Percentiles rank a stretch among this genome's conserved stretches.
Conservation (phyloP, 2,113 vertebrate genomes). For the Chrysochloris asiatica region DNA sequence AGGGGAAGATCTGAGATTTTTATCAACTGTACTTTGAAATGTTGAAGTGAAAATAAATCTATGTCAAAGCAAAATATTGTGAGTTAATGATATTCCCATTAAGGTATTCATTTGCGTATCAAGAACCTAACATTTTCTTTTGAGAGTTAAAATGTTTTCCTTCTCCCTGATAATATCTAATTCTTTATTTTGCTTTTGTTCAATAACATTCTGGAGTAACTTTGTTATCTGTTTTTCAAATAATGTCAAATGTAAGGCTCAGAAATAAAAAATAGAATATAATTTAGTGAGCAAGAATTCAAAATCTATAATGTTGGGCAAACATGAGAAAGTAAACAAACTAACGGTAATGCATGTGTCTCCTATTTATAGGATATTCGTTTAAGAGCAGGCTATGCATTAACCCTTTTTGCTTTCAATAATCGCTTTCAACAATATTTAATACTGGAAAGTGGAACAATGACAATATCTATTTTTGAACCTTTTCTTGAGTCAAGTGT, state of each 20-base stretch:
- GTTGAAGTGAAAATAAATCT: conserved; percentile 36
- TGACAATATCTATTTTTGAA: conserved; percentile 81
- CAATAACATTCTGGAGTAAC: not conserved
- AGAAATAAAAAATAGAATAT: conserved; percentile 19
- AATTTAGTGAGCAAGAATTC: not conserved
- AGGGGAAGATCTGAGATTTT: not conserved
- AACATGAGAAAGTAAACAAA: conserved; percentile 20
- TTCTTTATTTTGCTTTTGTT: not conserved
- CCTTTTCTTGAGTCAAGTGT: conserved; percentile 81
- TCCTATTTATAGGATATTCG: conserved; percentile 80
- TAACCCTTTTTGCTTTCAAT: conserved; percentile 87
- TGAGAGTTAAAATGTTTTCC: not conserved
- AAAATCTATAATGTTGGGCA: not conserved
- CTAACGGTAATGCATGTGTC: conserved; percentile 39
- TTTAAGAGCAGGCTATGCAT: conserved; percentile 84
- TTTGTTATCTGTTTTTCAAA: not conserved
- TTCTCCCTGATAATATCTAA: not conserved
- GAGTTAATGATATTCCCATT: not conserved
- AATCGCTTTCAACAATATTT: conserved; percentile 82
- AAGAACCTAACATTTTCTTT: conserved; percentile 27
- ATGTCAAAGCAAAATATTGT: conserved; percentile 13
- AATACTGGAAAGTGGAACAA: conserved; percentile 81
- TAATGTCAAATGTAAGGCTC: not conserved
- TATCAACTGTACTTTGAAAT: conserved; percentile 47
- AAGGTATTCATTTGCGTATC: conserved; percentile 1